Percentiles rank a stretch among this genome's conserved stretches.
Conservation (phyloP, 2,113 vertebrate genomes). For the Ibidorhyncha struthersii region DNA sequence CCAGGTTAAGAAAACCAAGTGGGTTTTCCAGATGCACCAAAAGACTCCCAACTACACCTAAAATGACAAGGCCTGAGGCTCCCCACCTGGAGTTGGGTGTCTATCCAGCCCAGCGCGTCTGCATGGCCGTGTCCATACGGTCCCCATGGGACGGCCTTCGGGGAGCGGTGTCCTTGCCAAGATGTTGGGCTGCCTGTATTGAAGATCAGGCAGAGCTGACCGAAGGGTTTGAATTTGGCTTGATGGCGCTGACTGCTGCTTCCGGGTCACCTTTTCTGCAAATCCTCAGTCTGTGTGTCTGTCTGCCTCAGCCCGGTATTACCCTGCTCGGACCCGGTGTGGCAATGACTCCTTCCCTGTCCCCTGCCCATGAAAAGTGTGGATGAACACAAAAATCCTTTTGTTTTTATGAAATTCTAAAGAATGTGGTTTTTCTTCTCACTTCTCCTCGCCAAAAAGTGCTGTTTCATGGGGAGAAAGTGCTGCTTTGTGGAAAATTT, state of each 20-base stretch:
- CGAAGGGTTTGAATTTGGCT: not conserved
- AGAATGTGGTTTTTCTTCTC: not conserved
- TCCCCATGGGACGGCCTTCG: rapidly evolving
- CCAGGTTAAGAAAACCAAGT: not conserved
- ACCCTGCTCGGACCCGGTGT: not conserved
- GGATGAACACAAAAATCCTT: not conserved
- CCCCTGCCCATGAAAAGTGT: not conserved
- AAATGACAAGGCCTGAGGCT: not conserved
- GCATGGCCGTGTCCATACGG: rapidly evolving
- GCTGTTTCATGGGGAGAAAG: not conserved
- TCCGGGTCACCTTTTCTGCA: not conserved
- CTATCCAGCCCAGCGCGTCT: not conserved
- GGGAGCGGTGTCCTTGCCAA: not conserved
- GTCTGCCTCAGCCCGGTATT: not conserved
- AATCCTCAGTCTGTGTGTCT: not conserved
- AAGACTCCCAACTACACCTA: not conserved
- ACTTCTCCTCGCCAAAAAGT: not conserved
- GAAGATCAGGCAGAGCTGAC: not conserved
- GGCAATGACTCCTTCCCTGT: not conserved
- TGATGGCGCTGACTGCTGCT: not conserved
- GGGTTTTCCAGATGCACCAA: not conserved
- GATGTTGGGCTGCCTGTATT: not conserved
- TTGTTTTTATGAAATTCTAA: not conserved
- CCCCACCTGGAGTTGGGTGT: not conserved
- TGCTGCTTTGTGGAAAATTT: not conserved